These are phyloP conservation scores for Lanistes nyassanus DNA, from an alignment of 1,140 invertebrate species.

Conservation along the genomic window DNA sequence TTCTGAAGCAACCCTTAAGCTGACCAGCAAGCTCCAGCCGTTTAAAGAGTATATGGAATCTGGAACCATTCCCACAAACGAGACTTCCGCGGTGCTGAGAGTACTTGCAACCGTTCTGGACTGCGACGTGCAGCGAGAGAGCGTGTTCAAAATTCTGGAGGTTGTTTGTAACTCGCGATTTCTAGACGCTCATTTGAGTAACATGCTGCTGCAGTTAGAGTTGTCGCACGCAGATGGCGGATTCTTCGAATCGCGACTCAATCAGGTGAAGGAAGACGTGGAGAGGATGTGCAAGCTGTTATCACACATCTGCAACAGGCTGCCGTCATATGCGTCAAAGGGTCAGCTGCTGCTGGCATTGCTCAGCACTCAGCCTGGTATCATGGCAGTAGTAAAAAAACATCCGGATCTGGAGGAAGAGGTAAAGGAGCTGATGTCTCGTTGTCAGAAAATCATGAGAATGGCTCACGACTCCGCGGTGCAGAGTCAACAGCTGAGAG, in stretches of 20 bases:
- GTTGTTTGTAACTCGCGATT: slow-evolving; percentile 7
- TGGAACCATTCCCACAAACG: not conserved
- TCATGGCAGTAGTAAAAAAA: not conserved
- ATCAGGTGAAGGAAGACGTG: not conserved
- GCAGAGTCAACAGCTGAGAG: not conserved
- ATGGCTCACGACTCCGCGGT: not conserved
- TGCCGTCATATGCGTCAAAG: slow-evolving; percentile 17
- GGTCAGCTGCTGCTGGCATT: not conserved
- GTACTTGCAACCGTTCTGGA: not conserved
- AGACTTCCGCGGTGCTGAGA: not conserved
- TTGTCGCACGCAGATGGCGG: not conserved
- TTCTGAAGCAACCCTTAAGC: slow-evolving; percentile 3
- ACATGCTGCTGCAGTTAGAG: slow-evolving; percentile 2
- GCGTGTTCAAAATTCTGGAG: slow-evolving; percentile 5
- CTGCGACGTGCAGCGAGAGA: not conserved
- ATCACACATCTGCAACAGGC: slow-evolving; percentile 9
- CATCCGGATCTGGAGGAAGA: slow-evolving; percentile 9
- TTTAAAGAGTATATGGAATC: slow-evolving; percentile 9
- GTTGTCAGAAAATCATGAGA: not conserved
- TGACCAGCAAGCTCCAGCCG: not conserved
- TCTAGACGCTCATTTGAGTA: slow-evolving; percentile 1
- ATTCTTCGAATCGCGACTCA: not conserved
- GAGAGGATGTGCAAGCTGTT: not conserved
- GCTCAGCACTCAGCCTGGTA: not conserved
- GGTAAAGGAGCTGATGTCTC: not conserved